Percentiles rank a stretch among this genome's conserved stretches.
These are phyloP conservation scores for Nothocercus julius DNA, from an alignment of 2,113 vertebrate species.

Conservation along the genomic window DNA sequence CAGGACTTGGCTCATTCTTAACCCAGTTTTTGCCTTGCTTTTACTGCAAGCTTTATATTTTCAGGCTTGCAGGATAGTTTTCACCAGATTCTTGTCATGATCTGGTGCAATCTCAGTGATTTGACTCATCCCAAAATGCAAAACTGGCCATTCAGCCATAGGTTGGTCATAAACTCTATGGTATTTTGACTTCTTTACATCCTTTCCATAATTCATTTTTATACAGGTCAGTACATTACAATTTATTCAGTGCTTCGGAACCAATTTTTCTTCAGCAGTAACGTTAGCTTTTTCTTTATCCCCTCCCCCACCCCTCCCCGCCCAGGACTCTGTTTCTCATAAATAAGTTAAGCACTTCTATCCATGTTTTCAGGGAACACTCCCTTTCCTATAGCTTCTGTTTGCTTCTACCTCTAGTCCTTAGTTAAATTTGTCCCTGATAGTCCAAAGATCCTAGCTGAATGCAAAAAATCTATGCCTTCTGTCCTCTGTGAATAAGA, in stretches of 20 bases:
- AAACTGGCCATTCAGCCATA: neutral
- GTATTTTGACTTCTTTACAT: neutral
- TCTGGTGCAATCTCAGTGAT: neutral
- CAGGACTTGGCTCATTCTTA: neutral
- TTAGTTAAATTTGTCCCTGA: neutral
- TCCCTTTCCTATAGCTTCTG: neutral
- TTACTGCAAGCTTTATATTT: neutral
- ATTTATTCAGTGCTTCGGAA: neutral
- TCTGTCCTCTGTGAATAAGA: slow-evolving; percentile 5
- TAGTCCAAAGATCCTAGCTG: neutral
- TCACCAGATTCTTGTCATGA: neutral
- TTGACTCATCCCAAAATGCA: neutral
- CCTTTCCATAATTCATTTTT: neutral
- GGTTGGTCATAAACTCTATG: neutral
- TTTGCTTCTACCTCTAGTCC: neutral
- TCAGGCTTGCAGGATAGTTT: neutral
- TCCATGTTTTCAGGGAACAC: neutral
- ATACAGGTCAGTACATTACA: neutral
- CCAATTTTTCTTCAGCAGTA: neutral
- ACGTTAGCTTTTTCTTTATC: neutral
- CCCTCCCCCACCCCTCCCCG: neutral
- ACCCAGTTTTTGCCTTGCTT: neutral
- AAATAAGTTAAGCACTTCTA: neutral
- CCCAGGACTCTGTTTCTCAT: neutral
- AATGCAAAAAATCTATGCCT: neutral